These are phyloP conservation scores for Nyctalus aviator DNA, from an alignment of 2,797 vertebrate genomes.

Conservation along the genomic window DNA sequence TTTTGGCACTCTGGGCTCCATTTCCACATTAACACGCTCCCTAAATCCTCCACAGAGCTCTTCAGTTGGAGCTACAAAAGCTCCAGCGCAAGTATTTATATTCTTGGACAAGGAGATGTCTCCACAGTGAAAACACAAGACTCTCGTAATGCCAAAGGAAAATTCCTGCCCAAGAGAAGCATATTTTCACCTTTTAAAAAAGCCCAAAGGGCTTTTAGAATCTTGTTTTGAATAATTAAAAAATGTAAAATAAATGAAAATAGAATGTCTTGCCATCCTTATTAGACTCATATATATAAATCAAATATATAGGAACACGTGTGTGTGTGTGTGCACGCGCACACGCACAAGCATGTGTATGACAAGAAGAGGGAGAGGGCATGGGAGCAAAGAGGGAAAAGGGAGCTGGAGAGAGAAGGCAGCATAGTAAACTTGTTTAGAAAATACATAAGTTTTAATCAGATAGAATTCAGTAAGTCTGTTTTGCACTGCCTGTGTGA, in stretches of 20 bases:
- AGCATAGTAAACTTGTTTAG: not conserved
- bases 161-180: conserved; percentile 81
- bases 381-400: not conserved
- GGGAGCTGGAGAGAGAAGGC: not conserved
- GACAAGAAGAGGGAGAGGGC: not conserved
- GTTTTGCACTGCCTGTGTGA: not conserved
- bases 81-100: conserved; percentile 84
- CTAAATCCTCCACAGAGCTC: conserved; percentile 77
- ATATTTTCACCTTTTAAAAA: conserved; percentile 77
- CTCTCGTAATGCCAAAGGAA: conserved; percentile 82
- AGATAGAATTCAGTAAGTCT: not conserved
- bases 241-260: conserved; percentile 60
- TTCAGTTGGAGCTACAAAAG: conserved; percentile 80
- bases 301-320: not conserved
- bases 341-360: too few relatives aligned
- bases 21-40: conserved; percentile 85
- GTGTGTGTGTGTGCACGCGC: too few relatives aligned
- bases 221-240: conserved; percentile 66
- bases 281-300: conserved; percentile 6
- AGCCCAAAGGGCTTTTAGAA: conserved; percentile 1
- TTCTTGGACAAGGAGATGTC: conserved; percentile 85
- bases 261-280: not conserved
- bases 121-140: conserved; percentile 83
- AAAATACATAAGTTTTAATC: not conserved
- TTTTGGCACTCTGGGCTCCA: conserved; percentile 82